Base-by-base conservation (phyloP, 2,888 invertebrate genomes). In the Calameuta idolon region DNA sequence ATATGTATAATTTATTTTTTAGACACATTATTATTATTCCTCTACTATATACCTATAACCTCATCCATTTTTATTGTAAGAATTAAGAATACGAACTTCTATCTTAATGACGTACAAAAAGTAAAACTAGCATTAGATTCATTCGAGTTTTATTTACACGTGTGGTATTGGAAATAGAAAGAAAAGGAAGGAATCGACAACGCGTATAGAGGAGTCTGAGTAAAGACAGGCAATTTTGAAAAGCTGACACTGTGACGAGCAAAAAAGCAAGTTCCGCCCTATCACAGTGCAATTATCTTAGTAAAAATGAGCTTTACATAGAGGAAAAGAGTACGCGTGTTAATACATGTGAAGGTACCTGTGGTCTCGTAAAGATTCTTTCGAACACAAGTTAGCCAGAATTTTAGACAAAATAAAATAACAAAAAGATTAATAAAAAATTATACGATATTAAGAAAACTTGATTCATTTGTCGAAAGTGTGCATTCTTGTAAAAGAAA, bases 231-330 rank as follows among this genome's bases (percentile, higher is more conserved):
- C 55, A 55, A 55, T 55, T 55, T 55, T 55, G 9, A 55, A 55
- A 55, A 55, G 55, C 55, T 5, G 55, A 55, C 15, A 55, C 55
- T 9, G 15, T 9, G 23, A 55, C 23, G 74, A 74, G 76, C 69
- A 80, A 76, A 74, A 34, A 75, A 40, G 76, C 33, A 35, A 12
- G 55, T 76, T 73, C 76, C 80, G 75, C 80, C 82, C 81, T 87
- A 87, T 87, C 88, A 86, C 86, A 82, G 88, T 87, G 85, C 86
- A 88, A 88, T 88, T 88, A 88, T 88, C 86, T 87, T 85, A 79
- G 81, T 80, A 85, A 84, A 88, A 88, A 88, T 87, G 87, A 88
- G 87, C 88, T 88, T 88, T 88, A 83, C 87, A 85, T 82, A 86
- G 83, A 83, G 77, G 37, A 74, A 23, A 75, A 1, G 55, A 23